Evolutionary conservation across 2,113 vertebrate genomes (phyloP), one percentile per base, ranked within the genome.

Genomic region (Dipodomys ordii): DNA sequence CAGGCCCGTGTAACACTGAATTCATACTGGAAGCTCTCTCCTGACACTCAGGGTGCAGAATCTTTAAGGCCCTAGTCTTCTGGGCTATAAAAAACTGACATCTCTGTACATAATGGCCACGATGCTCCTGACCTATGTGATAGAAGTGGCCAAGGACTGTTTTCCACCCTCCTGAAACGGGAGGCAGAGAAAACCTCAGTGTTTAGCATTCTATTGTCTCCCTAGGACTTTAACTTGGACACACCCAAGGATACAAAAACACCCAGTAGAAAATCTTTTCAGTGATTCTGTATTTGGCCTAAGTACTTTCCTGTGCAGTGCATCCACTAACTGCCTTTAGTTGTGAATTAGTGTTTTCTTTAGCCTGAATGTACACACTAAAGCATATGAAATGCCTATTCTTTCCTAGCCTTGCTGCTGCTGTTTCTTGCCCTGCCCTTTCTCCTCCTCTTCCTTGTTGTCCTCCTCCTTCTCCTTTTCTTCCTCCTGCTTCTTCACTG

Each of bases 1-100:
- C 16, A 5, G 74, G 72, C 20, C 2, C 11, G 6, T 22, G 19
- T 28, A 88, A 74, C 2, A 44, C 80, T n/a, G 91, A 39, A 1
- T 95, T 95, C 65, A 15, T 76, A 81, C 96, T 96, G 90, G 94
- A 94, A 73, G 1, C 32, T 65, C 30, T 92, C 20, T 93, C 30
- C 25, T 67, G 81, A 74, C 46, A 83, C 77, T 84, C 53, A 0
- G 67, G n/a, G 15, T 15, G 30, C 88, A 86, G 86, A 94, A 32
- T 65, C 65, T 44, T 0, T 80, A 46, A 87, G 74, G 62, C 28
- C 28, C 44, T 77, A 2, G 46, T 79, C 62, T 94, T 91, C 23
- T 5, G 35, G 49, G 22, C 64, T 3, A 0, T 0, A 19, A 60
- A 22, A 2, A 53, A 15, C 35, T 7, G 71, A 65, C 27, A 39